phyloP scores from a whole-genome alignment of 2,797 vertebrate species.

The Characodon lateralis region DNA sequence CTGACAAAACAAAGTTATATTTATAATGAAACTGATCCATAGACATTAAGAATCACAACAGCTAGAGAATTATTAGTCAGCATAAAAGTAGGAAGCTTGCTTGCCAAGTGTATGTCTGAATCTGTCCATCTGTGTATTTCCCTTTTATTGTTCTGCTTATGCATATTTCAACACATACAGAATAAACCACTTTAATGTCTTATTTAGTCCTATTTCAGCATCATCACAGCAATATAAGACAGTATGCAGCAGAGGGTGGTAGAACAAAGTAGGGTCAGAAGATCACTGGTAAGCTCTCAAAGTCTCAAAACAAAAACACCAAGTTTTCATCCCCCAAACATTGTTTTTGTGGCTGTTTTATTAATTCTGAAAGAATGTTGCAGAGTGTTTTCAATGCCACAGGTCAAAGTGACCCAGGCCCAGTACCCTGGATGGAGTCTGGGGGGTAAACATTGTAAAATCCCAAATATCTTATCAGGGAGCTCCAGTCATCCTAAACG shows the following conservation, averaged over 20 bases:
- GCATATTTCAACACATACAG: conserved; percentile 1
- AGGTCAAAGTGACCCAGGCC: not conserved
- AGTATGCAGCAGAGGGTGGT: not conserved
- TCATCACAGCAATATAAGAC: not conserved
- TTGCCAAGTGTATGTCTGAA: conserved; percentile 3
- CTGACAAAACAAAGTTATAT: not conserved
- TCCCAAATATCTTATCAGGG: conserved; percentile 9
- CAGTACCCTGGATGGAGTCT: too few relatives aligned
- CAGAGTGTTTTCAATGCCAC: not conserved
- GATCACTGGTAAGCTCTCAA: not conserved
- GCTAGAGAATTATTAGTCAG: not conserved
- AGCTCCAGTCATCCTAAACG: conserved; percentile 12
- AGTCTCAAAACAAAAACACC: not conserved
- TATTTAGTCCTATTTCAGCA: not conserved
- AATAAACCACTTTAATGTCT: conserved; percentile 1
- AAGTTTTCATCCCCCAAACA: not conserved
- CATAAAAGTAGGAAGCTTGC: not conserved
- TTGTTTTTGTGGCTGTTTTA: not conserved
- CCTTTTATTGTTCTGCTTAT: not conserved
- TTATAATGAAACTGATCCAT: conserved; percentile 1
- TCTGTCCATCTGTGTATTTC: not conserved
- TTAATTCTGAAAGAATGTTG: not conserved
- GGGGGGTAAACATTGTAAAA: not conserved
- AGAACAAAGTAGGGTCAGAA: not conserved
- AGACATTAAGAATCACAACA: conserved; percentile 1